Evolutionary conservation across 1,140 invertebrate species (phyloP).

Genomic region (Macrocentrus cingulum): DNA sequence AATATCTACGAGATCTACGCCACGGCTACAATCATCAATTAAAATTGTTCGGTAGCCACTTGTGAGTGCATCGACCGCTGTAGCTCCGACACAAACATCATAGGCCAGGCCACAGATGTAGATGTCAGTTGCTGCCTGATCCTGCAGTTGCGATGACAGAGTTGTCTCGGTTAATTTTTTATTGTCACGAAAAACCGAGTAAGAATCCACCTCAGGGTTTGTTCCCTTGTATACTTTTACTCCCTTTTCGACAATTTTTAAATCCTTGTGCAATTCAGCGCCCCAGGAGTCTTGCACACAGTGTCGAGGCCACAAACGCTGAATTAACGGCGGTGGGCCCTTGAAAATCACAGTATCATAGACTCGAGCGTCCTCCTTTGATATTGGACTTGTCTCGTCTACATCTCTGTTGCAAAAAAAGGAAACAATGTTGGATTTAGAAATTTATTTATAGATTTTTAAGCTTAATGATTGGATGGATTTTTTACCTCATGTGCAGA

Average conservation of each 20-base stretch:
- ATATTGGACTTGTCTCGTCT: constrained; percentile 42
- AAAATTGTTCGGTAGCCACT: constrained; percentile 88
- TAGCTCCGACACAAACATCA: constrained; percentile 94
- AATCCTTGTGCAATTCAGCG: constrained; percentile 86
- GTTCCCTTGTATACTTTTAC: constrained; percentile 92
- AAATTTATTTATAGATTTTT: no score
- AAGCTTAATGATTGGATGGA: no score
- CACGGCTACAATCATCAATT: constrained; percentile 88
- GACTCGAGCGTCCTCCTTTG: constrained; percentile 72
- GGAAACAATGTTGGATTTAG: no score
- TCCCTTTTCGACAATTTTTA: constrained; percentile 76
- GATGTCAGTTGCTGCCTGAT: constrained; percentile 84
- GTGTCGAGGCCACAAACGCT: constrained; percentile 91
- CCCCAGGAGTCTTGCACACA: constrained; percentile 96
- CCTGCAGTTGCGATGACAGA: constrained; percentile 76
- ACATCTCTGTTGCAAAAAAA: constrained; percentile 42
- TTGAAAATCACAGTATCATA: constrained; percentile 92
- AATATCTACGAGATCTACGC: constrained; percentile 83
- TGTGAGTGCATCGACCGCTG: constrained; percentile 81
- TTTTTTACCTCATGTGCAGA: constrained; percentile 61
- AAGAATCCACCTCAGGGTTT: constrained; percentile 93
- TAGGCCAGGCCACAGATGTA: constrained; percentile 95
- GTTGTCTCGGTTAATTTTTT: constrained; percentile 86
- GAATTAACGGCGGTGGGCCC: constrained; percentile 78
- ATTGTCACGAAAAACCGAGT: constrained; percentile 98